phyloP scores from a whole-genome alignment of 2,113 vertebrate genomes.

The Girardinichthys multiradiatus region DNA sequence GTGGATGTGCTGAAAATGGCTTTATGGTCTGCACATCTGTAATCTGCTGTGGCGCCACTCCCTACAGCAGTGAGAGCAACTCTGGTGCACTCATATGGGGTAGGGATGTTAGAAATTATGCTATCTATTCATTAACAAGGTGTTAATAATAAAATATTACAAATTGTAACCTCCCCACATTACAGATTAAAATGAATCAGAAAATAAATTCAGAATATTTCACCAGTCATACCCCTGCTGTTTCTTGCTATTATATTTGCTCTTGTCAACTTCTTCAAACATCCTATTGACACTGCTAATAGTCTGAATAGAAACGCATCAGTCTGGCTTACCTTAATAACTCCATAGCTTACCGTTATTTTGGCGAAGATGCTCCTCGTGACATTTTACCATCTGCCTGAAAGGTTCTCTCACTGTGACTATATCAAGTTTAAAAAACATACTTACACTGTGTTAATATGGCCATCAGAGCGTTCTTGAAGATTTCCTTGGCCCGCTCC shows the following conservation, averaged over 20 bases:
- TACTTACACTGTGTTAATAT: conserved; percentile 85
- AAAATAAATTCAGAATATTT: no score
- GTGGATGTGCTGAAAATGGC: conserved; percentile 36
- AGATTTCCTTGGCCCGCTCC: conserved; percentile 91
- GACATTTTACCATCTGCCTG: background rate
- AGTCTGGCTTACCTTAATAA: conserved; percentile 26
- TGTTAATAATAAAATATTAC: background rate
- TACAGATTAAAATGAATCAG: background rate
- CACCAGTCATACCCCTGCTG: background rate
- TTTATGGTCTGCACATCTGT: background rate
- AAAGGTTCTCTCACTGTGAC: background rate
- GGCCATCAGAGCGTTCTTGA: conserved; percentile 89
- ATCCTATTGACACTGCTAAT: background rate
- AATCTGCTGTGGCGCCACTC: conserved; percentile 28
- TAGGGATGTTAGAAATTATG: background rate
- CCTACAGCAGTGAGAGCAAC: conserved; percentile 10
- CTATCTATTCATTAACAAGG: background rate
- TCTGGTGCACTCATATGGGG: background rate
- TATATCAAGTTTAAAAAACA: background rate
- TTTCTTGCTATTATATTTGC: background rate
- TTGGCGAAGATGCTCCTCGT: background rate
- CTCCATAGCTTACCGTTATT: background rate
- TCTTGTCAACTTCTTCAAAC: background rate
- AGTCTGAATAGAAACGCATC: background rate
- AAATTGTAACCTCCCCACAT: background rate